Evolutionary conservation across 2,888 invertebrate species (phyloP), one percentile per base, ranked within the genome.

Genomic region (Apamea monoglypha): DNA sequence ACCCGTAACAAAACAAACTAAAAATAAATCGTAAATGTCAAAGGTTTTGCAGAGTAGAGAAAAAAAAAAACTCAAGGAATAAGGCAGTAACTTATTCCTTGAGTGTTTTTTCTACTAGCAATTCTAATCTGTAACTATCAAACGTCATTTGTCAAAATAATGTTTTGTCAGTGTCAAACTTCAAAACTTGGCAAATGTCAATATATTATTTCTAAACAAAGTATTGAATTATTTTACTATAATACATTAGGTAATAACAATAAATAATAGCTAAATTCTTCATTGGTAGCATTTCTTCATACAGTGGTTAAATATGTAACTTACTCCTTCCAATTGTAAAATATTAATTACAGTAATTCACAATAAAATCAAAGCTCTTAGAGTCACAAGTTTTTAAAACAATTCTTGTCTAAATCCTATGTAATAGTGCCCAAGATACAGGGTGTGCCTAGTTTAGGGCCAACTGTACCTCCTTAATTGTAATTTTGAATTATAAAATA

Each of bases 81-180:
- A 47, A 47, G 47, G 7, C 1, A 40, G 40, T 40, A 25, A 29
- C 25, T 53, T 29, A 29, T 74, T 29, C n/a, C 21, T 12, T 14
- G 4, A 21, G 12, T 21, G 1, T 53, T 75, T 74, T 75, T 44
- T 71, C 21, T 25, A 16, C 71, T 71, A 72, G 75, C 72, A 72
- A 72, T 72, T 16, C 4, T 56, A 18, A 10, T 5, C 25, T 44
- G n/a, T 67, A 4, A 66, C 6, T 47, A 16, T 59, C 29, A 25
- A 61, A 68, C 10, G 36, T 69, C 47, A 36, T 1, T 36, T 56
- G n/a, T 50, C 68, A 78, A 68, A 47, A 25, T 18, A 67, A 18
- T 78, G 25, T 32, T 5, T 2, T 44, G 76, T 76, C 63, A 79
- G 32, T 79, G 80, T 79, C 80, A 80, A n/a, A 68, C 18, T 16